These are phyloP conservation scores for Hoplostethus mediterraneus DNA, from an alignment of 2,797 vertebrate species.

Conservation along the genomic window DNA sequence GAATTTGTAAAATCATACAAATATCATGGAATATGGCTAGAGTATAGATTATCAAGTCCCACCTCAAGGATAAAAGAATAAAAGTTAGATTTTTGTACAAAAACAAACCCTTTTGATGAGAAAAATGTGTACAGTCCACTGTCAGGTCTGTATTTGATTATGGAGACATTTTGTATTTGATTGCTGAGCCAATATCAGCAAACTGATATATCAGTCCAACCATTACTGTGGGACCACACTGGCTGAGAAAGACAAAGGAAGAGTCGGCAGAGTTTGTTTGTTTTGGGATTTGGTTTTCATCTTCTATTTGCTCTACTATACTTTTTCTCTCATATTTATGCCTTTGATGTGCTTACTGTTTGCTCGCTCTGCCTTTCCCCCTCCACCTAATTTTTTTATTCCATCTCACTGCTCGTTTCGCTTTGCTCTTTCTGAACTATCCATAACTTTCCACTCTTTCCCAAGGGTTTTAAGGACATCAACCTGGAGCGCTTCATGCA, in stretches of 20 bases:
- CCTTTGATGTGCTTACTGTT: background rate
- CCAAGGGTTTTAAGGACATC: slow-evolving; percentile 97
- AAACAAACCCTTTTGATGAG: too few species aligned
- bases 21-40: too few species aligned
- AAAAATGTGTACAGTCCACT: too few species aligned
- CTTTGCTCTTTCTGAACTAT: background rate
- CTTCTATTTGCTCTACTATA: background rate
- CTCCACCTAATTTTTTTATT: background rate
- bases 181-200: too few species aligned
- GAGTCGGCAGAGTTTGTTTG: slow-evolving; percentile 29
- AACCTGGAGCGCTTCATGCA: slow-evolving; percentile 99
- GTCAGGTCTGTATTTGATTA: too few species aligned
- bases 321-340: too few species aligned
- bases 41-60: too few species aligned
- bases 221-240: background rate
- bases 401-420: background rate
- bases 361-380: slow-evolving; percentile 14
- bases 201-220: too few species aligned
- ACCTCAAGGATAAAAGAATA: too few species aligned
- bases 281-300: slow-evolving; percentile 50
- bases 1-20: too few species aligned
- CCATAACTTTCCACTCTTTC: slow-evolving; percentile 12
- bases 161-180: too few species aligned
- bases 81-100: too few species aligned
- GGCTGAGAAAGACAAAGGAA: background rate